phyloP scores from a whole-genome alignment of 2,797 vertebrate genomes.

The Falco biarmicus region DNA sequence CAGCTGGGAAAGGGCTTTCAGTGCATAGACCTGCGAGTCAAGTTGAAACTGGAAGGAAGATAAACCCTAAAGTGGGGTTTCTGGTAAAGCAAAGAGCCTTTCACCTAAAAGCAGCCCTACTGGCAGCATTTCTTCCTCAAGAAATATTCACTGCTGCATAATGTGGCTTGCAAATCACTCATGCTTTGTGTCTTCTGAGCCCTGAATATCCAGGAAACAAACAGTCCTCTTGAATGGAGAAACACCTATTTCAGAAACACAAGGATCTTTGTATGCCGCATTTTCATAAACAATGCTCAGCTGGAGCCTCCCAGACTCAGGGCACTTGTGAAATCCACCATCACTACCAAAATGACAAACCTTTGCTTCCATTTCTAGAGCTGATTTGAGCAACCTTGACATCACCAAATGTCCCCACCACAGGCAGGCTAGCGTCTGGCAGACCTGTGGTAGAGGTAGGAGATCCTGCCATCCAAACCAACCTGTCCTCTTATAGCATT shows the following conservation, averaged over 20 bases:
- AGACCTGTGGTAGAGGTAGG: not conserved
- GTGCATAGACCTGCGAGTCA: not conserved
- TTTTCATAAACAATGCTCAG: fast-evolving
- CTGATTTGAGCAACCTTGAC: not conserved
- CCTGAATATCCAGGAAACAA: not conserved
- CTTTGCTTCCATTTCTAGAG: not conserved
- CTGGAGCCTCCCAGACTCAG: not conserved
- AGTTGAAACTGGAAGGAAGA: not conserved
- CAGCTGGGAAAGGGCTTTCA: not conserved
- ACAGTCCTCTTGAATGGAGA: not conserved
- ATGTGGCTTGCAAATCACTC: not conserved
- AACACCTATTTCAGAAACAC: not conserved
- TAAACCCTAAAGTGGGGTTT: not conserved
- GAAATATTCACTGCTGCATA: not conserved
- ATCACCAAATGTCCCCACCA: not conserved
- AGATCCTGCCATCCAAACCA: not conserved
- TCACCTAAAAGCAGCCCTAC: not conserved
- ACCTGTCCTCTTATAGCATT: not conserved
- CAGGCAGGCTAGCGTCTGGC: not conserved
- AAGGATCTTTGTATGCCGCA: not conserved
- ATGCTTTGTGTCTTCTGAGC: not conserved
- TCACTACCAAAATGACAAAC: not conserved
- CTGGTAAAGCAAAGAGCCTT: not conserved
- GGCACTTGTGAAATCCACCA: not conserved
- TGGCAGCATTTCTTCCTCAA: not conserved